Evolutionary conservation across 1,140 invertebrate genomes (phyloP).

Genomic region (Caenorhabditis elegans): DNA sequence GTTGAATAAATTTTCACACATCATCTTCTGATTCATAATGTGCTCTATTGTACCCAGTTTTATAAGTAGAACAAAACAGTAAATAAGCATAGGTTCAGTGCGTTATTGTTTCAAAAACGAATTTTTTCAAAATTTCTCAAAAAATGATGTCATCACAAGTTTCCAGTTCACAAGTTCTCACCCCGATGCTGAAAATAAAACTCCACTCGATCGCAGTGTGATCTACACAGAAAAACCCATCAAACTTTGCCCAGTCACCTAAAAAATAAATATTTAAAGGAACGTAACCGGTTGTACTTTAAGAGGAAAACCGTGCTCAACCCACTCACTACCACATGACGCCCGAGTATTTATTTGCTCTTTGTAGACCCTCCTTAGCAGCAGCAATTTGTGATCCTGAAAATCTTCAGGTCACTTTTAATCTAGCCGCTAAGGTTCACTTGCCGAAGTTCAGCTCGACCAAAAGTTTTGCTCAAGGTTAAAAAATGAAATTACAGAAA

Average conservation of each 20-base stretch:
- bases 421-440: neutral
- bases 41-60: neutral
- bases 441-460: neutral
- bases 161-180: neutral
- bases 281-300: slow-evolving; percentile 21
- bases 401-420: neutral
- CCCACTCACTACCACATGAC: slow-evolving; percentile 15
- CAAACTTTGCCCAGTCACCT: neutral
- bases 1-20: neutral
- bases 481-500: too few relatives aligned
- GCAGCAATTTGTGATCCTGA: neutral
- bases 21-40: neutral
- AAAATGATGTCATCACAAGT: too few relatives aligned
- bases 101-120: too few relatives aligned
- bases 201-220: neutral
- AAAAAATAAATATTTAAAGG: slow-evolving; percentile 11
- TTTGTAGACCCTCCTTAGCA: neutral
- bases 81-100: neutral
- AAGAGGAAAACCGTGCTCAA: neutral
- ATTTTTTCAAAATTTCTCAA: too few relatives aligned
- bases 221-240: neutral
- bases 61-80: neutral
- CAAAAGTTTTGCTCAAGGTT: too few relatives aligned
- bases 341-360: slow-evolving; percentile 11
- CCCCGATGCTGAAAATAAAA: neutral